These are phyloP conservation scores for Eretmocerus hayati DNA, from an alignment of 2,888 invertebrate species.

Conservation along the genomic window DNA sequence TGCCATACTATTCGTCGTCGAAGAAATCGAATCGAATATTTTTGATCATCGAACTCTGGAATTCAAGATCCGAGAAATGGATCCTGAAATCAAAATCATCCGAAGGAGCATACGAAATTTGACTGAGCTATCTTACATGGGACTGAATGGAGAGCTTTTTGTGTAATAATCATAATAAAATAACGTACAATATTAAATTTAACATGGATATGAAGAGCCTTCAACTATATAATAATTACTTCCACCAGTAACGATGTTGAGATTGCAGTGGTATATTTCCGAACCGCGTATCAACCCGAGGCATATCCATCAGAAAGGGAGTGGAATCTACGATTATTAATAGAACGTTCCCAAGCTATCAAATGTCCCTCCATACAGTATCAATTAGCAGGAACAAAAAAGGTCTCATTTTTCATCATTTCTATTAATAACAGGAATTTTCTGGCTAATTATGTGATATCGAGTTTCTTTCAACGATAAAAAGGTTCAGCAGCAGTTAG, in stretches of 20 bases:
- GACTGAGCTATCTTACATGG: slow-evolving; percentile 54
- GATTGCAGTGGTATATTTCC: slow-evolving; percentile 87
- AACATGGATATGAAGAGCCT: neutral
- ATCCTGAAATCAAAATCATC: slow-evolving; percentile 66
- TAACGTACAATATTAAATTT: neutral
- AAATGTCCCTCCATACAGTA: slow-evolving; percentile 97
- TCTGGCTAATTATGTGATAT: neutral
- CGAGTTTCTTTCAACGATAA: too few relatives aligned
- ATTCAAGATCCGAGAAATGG: slow-evolving; percentile 72
- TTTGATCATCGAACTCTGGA: slow-evolving; percentile 93
- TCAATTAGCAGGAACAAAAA: slow-evolving; percentile 91
- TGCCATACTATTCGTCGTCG: slow-evolving; percentile 80
- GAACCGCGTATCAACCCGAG: slow-evolving; percentile 83
- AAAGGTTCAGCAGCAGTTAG: slow-evolving; percentile 84
- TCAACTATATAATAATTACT: too few relatives aligned
- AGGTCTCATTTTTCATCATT: slow-evolving; percentile 44
- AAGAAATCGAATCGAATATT: slow-evolving; percentile 84
- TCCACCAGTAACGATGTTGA: slow-evolving; percentile 58
- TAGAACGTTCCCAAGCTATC: slow-evolving; percentile 83
- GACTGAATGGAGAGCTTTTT: slow-evolving; percentile 60
- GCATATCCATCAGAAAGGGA: slow-evolving; percentile 74
- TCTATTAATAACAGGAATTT: neutral
- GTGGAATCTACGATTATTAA: slow-evolving; percentile 79
- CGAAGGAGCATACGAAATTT: slow-evolving; percentile 71
- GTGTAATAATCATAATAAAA: slow-evolving; percentile 52